Percentiles rank a stretch among this genome's conserved stretches.
Evolutionary conservation across 2,113 vertebrate genomes (phyloP).

Genomic region (Phrynocephalus versicolor): DNA sequence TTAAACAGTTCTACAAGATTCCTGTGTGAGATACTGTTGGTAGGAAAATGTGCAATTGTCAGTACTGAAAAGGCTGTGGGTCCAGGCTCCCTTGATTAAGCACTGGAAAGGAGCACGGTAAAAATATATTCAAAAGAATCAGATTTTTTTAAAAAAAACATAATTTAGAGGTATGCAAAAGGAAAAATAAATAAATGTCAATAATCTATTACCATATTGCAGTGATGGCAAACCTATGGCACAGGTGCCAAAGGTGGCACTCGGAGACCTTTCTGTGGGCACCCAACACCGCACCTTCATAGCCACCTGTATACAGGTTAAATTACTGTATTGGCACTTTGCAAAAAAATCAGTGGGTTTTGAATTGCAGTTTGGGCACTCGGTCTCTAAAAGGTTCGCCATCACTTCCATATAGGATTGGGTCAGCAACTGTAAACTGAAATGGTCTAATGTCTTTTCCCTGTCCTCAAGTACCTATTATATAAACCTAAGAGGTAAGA

Average conservation of each 20-base stretch:
- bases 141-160: not conserved
- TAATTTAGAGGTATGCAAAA: not conserved
- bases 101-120: no score
- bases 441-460: not conserved
- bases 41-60: no score
- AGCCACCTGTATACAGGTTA: no score
- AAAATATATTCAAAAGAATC: not conserved
- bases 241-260: no score
- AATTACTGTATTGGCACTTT: no score
- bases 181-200: not conserved
- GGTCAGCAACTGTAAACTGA: not conserved
- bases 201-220: no score
- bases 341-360: no score
- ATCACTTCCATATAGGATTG: not conserved
- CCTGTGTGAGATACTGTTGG: not conserved
- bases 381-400: no score
- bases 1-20: conserved; percentile 20
- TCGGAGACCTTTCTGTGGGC: no score
- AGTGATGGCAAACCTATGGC: no score
- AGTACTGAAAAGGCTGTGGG: not conserved
- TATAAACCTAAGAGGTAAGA: not conserved
- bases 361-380: no score
- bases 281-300: no score
- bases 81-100: not conserved
- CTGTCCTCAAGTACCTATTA: not conserved